These are phyloP conservation scores for Nipponacmea schrenckii DNA, from an alignment of 2,888 invertebrate genomes.

Conservation along the genomic window DNA sequence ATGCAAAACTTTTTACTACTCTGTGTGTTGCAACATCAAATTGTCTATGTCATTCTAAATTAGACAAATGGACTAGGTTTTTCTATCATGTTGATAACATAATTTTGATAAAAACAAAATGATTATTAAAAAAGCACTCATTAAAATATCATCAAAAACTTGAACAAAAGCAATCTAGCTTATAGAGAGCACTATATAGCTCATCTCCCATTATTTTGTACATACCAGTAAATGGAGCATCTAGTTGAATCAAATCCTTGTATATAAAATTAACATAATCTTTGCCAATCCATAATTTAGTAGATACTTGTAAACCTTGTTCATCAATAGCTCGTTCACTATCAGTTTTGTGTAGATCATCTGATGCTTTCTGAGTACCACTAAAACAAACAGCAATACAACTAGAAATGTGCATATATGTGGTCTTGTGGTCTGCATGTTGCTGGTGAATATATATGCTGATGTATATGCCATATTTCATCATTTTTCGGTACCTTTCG, in stretches of 20 bases:
- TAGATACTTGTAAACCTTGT: slow-evolving; percentile 74
- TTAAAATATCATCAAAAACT: no score
- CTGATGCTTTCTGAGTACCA: slow-evolving; percentile 1
- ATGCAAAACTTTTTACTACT: no score
- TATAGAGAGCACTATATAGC: background rate
- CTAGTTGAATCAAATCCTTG: slow-evolving; percentile 90
- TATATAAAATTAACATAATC: slow-evolving; percentile 96
- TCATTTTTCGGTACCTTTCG: no score
- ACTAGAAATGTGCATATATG: background rate
- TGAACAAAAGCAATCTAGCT: background rate
- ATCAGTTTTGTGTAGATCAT: slow-evolving; percentile 29
- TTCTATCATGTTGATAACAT: no score
- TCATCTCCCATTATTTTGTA: background rate
- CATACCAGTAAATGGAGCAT: slow-evolving; percentile 81
- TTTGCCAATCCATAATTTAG: slow-evolving; percentile 94
- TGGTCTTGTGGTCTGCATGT: background rate
- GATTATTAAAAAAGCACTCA: no score
- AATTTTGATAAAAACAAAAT: no score
- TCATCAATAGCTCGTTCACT: slow-evolving; percentile 42
- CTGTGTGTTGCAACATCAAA: no score
- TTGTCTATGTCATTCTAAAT: no score
- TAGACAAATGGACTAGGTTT: no score
- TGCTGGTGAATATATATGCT: no score
- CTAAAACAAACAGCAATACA: background rate
- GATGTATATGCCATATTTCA: no score